Evolutionary conservation across 1,140 invertebrate genomes (phyloP), one percentile per base, ranked within the genome.

Genomic region (Thalassaphorura encarpata): DNA sequence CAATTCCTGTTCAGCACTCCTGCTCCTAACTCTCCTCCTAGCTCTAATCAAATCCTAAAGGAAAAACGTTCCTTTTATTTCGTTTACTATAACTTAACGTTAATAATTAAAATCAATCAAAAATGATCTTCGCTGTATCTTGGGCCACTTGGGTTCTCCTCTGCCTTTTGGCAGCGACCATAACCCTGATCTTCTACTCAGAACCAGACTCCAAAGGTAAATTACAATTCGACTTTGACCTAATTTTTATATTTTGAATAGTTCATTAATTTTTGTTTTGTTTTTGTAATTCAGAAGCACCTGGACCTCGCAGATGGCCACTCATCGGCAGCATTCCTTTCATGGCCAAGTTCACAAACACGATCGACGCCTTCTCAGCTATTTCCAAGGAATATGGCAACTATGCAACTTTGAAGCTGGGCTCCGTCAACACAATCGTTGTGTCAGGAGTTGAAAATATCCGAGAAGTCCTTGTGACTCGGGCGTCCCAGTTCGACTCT

Each of bases 401-500:
- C 50, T 80, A 89, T 36, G 89, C 81, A 69, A 77, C 78, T 39
- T 73, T 91, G 39, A 78, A 76, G 36, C 71, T 92, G 46, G 88
- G 87, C 0, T 76, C 75, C 1, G 76, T 77, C 0, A 77, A 78
- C 19, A 87, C 85, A 66, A 71, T 89, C 3, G 80, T 92, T 15
- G 81, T 90, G 21, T 89, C 83, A 67, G 85, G 80, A 62, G 78
- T 83, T 63, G 73, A 79, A 2, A 68, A 81, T 15, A 84, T 90
- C 60, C 80, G 80, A 56, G 84, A 88, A 69, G 84, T 90, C 18
- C 75, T 91, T 16, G 82, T 89, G 66, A 78, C 81, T 55, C 87
- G 87, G 69, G 84, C 84, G 33, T 80, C 80, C 53, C 78, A 81
- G 60, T 89, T 92, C 69, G 85, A 84, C 2, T 84, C 85, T 5